A percentile compares a stretch with the other conserved stretches of the same genome.
phyloP scores from a whole-genome alignment of 2,797 vertebrate genomes.

The Brachyalestes nurse region DNA sequence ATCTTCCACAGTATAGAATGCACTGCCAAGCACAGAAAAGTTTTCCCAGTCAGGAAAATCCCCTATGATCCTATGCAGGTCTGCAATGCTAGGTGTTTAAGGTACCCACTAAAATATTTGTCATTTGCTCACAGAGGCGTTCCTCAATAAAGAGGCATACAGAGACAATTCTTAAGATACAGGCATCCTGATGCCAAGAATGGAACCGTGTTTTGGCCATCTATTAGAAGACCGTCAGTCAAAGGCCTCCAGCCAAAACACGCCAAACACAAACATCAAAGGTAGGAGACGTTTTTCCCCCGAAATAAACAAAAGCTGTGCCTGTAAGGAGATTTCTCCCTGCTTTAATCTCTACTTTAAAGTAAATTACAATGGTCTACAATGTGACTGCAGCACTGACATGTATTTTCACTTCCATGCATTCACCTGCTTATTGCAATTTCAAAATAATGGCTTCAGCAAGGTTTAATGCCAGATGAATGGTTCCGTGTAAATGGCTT shows the following conservation, averaged over 20 bases:
- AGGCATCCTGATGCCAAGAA: slow-evolving; percentile 64
- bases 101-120: slow-evolving; percentile 46
- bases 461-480: background rate
- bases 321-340: slow-evolving; percentile 36
- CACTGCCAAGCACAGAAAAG: slow-evolving; percentile 43
- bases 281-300: slow-evolving; percentile 59
- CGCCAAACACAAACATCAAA: slow-evolving; percentile 60
- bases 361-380: slow-evolving; percentile 22
- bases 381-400: slow-evolving; percentile 33
- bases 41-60: slow-evolving; percentile 61
- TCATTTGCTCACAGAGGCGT: slow-evolving; percentile 58
- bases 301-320: slow-evolving; percentile 56
- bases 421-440: background rate
- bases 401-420: slow-evolving; percentile 23
- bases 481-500: background rate
- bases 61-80: slow-evolving; percentile 45
- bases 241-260: slow-evolving; percentile 51
- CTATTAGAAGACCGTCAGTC: slow-evolving; percentile 70
- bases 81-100: slow-evolving; percentile 8
- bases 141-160: slow-evolving; percentile 61
- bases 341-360: slow-evolving; percentile 18
- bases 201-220: slow-evolving; percentile 67
- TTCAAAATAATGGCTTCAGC: background rate
- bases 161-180: slow-evolving; percentile 53
- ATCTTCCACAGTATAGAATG: slow-evolving; percentile 33